Percentiles rank a stretch among this genome's conserved stretches.
These are phyloP conservation scores for Phyllotis vaccarum DNA, from an alignment of 2,797 vertebrate species.

Conservation along the genomic window DNA sequence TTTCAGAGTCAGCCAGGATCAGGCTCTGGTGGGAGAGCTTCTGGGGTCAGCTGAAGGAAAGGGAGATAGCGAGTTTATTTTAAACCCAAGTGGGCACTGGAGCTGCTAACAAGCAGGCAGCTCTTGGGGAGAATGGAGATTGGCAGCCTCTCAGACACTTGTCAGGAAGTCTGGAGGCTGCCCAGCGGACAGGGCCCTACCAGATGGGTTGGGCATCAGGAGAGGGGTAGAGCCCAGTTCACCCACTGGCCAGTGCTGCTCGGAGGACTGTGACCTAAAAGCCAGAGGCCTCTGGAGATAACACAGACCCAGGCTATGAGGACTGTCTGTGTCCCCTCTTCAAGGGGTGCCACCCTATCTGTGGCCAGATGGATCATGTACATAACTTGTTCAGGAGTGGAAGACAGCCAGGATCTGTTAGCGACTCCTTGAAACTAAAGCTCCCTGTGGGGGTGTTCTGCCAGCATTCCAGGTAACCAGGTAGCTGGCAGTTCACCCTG, in stretches of 20 bases:
- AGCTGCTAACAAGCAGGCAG: slow-evolving; percentile 67
- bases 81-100: slow-evolving; percentile 76
- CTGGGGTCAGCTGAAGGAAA: slow-evolving; percentile 56
- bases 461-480: not conserved
- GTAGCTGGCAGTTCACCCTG: not conserved
- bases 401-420: not conserved
- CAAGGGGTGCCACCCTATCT: rapidly evolving
- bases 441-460: not conserved
- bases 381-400: not conserved
- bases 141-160: slow-evolving; percentile 71
- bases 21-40: not conserved
- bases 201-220: not conserved
- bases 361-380: not conserved
- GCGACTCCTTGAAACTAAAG: not conserved
- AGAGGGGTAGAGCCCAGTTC: not conserved
- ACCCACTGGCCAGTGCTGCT: not conserved
- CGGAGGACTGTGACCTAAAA: not conserved
- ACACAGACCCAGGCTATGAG: not conserved
- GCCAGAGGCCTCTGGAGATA: not conserved
- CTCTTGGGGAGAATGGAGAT: slow-evolving; percentile 52
- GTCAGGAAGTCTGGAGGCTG: slow-evolving; percentile 48
- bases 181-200: slow-evolving; percentile 49
- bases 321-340: not conserved
- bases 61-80: slow-evolving; percentile 72
- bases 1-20: not conserved